A percentile compares a stretch with the other conserved stretches of the same genome.
Evolutionary conservation across 2,888 invertebrate genomes (phyloP).

Genomic region (Erebia epiphron): DNA sequence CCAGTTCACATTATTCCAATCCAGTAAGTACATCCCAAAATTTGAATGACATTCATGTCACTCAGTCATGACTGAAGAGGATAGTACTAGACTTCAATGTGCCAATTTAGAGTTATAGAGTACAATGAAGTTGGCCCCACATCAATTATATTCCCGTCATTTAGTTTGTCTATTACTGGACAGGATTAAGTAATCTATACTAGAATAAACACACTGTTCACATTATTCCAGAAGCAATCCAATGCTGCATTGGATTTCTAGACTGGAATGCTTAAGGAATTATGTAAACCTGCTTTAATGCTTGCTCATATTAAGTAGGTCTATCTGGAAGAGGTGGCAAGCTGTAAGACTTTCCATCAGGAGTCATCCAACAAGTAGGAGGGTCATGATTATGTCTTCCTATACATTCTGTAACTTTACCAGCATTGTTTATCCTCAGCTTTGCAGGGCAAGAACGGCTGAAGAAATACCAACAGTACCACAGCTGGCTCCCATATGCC

Average conservation of each 20-base stretch:
- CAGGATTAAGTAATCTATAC: neutral
- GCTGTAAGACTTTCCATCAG: conserved; percentile 75
- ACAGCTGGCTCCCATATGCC: conserved; percentile 77
- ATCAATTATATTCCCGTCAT: neutral
- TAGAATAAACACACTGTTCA: neutral
- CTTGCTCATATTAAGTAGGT: conserved; percentile 46
- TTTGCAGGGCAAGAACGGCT: conserved; percentile 77
- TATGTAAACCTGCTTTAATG: neutral
- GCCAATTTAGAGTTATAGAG: too few species aligned
- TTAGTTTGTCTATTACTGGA: neutral
- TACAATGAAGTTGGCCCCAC: too few species aligned
- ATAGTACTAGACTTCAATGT: too few species aligned
- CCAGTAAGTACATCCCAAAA: neutral
- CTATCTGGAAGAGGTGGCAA: conserved; percentile 69
- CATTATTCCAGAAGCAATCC: neutral
- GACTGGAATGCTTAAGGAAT: neutral
- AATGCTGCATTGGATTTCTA: neutral
- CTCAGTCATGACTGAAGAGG: too few species aligned
- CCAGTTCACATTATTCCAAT: neutral
- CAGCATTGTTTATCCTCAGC: conserved; percentile 72
- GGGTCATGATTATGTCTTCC: conserved; percentile 77
- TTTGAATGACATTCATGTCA: neutral
- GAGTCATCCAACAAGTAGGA: conserved; percentile 79
- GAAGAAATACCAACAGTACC: conserved; percentile 81
- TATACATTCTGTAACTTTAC: conserved; percentile 74